A percentile compares a stretch with the other conserved stretches of the same genome.
These are phyloP conservation scores for Halocaridina rubra DNA, from an alignment of 2,888 invertebrate genomes.

Conservation along the genomic window DNA sequence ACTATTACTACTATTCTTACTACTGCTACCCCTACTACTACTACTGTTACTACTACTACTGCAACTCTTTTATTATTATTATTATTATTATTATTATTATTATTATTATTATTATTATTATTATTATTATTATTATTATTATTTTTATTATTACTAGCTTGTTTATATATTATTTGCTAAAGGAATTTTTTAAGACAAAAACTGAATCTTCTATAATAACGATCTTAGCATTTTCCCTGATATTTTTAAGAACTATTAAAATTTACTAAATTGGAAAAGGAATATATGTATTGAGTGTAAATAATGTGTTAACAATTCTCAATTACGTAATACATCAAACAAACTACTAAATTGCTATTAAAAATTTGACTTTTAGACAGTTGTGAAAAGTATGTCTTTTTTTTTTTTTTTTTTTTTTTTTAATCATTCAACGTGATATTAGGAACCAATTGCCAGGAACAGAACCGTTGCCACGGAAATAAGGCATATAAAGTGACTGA, in stretches of 20 bases:
- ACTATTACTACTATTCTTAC: neutral
- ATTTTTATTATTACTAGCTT: neutral
- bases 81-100: neutral
- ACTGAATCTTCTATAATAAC: neutral
- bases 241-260: neutral
- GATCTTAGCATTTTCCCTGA: neutral
- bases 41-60: neutral
- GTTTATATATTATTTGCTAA: neutral
- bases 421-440: no score
- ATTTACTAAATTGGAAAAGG: neutral
- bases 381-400: no score
- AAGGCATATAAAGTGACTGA: neutral
- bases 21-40: neutral
- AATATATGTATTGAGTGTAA: neutral
- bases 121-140: neutral
- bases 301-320: neutral
- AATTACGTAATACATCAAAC: neutral
- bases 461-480: neutral
- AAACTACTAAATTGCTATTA: neutral
- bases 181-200: neutral
- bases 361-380: no score
- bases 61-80: neutral
- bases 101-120: neutral
- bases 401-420: no score
- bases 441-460: no score